Conservation (phyloP, 2,113 vertebrate genomes). For the Oreochromis spilurus region DNA sequence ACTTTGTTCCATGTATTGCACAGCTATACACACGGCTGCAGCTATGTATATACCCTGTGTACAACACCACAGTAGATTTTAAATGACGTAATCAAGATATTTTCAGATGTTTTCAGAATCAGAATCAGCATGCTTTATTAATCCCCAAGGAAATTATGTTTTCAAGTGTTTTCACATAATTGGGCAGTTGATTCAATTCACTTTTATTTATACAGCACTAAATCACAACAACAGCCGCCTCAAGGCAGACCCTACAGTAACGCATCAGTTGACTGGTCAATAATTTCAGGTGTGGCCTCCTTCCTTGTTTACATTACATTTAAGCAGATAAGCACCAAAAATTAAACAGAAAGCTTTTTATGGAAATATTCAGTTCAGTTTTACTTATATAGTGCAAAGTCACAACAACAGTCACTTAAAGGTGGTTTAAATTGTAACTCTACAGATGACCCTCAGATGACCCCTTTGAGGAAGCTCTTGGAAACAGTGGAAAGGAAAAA, state of each 20-base stretch:
- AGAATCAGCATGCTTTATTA: too few relatives aligned
- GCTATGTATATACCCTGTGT: too few relatives aligned
- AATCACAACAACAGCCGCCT: background rate
- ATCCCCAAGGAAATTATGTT: too few relatives aligned
- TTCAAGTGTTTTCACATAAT: too few relatives aligned
- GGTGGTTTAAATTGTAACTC: background rate
- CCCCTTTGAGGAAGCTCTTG: background rate
- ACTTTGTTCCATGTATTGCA: background rate
- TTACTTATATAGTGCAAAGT: background rate
- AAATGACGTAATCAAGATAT: too few relatives aligned
- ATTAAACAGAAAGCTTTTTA: background rate
- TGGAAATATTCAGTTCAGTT: background rate
- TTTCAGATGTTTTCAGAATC: too few relatives aligned
- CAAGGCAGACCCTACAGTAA: background rate
- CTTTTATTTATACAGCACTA: background rate
- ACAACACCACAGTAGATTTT: too few relatives aligned
- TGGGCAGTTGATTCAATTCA: too few relatives aligned
- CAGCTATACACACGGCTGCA: too few relatives aligned
- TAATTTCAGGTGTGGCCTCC: background rate
- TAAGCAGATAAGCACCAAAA: background rate
- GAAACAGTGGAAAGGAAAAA: background rate
- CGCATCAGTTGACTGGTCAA: background rate
- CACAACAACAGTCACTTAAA: background rate
- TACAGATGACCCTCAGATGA: background rate
- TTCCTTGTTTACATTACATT: background rate